Conservation (phyloP, 2,797 vertebrate genomes). For the Pitangus sulphuratus region DNA sequence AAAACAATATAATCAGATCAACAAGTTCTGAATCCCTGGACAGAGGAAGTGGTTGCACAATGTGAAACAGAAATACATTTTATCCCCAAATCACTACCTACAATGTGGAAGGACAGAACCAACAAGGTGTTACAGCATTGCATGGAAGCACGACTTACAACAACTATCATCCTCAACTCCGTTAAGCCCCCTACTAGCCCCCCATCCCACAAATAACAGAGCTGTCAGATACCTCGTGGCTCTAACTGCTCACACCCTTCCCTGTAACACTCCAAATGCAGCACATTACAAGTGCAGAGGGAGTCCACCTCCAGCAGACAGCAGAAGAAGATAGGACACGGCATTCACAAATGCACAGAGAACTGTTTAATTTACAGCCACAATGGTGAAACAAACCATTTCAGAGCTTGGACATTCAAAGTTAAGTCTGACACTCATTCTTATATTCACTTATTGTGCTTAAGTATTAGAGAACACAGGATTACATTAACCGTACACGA, state of each 20-base stretch:
- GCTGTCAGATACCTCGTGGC: not conserved
- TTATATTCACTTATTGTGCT: slow-evolving; percentile 71
- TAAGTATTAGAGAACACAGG: slow-evolving; percentile 69
- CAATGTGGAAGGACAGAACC: not conserved
- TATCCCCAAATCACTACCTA: not conserved
- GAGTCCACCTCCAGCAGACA: slow-evolving; percentile 37
- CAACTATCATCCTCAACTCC: not conserved
- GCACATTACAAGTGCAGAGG: not conserved
- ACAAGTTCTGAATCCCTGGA: not conserved
- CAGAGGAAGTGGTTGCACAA: not conserved
- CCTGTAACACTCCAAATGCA: not conserved
- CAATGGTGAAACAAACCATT: slow-evolving; percentile 71
- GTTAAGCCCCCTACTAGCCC: not conserved
- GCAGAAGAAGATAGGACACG: slow-evolving; percentile 65
- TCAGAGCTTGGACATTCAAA: slow-evolving; percentile 71
- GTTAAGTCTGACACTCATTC: slow-evolving; percentile 72
- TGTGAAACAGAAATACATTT: not conserved
- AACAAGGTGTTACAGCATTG: not conserved
- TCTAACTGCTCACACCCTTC: not conserved
- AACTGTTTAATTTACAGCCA: slow-evolving; percentile 75
- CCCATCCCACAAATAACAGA: slow-evolving; percentile 2
- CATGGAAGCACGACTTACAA: not conserved
- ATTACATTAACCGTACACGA: slow-evolving; percentile 42
- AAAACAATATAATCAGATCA: not conserved
- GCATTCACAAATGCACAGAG: slow-evolving; percentile 70